Evolutionary conservation across 2,888 invertebrate species (phyloP), one percentile per base, ranked within the genome.

Genomic region (Poecilus cupreus): DNA sequence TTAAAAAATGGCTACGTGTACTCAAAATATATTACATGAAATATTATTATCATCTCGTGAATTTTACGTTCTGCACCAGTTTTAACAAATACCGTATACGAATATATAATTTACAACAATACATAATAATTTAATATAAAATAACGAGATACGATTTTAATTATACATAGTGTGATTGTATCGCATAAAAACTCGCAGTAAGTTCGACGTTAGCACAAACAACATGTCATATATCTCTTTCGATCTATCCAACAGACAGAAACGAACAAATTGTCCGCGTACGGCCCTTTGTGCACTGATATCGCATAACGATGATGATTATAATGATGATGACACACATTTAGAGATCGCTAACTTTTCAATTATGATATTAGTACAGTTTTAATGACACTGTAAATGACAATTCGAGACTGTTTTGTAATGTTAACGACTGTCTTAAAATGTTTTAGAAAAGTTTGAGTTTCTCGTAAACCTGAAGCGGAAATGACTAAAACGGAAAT

Each of bases 321-420:
- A 46, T 72, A 46, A 72, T 72, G 72, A 72, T 72, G 72, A 72
- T 72, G 72, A 46, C 24, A 46, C 13, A 24, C 72, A 72, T 72
- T 72, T 22, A 68, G 43, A 72, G 72, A 72, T 72, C 46, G 22
- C 72, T 72, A 72, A 72, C 72, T 46, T 46, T 46, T 72, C 72
- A 72, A 72, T 72, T 72, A 72, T 46, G 72, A 24, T 72, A 22
- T 22, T 43, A 22, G 72, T 72, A 72, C 72, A 72, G 72, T 72
- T 72, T 46, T 72, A 72, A 72, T 72, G 72, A 46, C 72, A 46
- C 43, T 72, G 64, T 72, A 72, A 46, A 72, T 22, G 43, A 72
- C 72, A 46, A 46, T 68, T 68, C 37, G 18, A 68, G 64, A 68
- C 32, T 37, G 64, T 68, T 68, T 68, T 51, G 43, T 43, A 60